These are phyloP conservation scores for Folsomia manolachei DNA, from an alignment of 2,888 invertebrate species.

Conservation along the genomic window DNA sequence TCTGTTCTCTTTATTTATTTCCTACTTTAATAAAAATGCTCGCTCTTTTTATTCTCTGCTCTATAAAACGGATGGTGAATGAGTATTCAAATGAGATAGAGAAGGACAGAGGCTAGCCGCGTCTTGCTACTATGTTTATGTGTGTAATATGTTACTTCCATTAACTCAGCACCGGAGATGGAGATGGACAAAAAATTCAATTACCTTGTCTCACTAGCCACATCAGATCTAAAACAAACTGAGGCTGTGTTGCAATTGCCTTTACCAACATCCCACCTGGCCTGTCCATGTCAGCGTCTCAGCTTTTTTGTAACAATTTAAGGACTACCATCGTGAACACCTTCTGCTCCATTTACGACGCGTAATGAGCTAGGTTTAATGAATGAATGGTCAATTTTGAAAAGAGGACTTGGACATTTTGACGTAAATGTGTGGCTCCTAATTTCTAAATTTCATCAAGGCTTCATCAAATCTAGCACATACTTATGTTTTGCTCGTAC, in stretches of 20 bases:
- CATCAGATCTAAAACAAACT: background rate
- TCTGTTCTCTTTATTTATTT: too few relatives aligned
- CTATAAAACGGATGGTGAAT: background rate
- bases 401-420: background rate
- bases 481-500: too few relatives aligned
- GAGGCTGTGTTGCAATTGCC: too few relatives aligned
- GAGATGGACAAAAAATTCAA: conserved; percentile 19
- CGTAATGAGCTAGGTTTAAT: background rate
- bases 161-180: background rate
- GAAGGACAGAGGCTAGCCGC: background rate
- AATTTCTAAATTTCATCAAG: background rate
- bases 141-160: too few relatives aligned
- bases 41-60: background rate
- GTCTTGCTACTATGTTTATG: too few relatives aligned
- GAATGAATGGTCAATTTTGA: conserved; percentile 3
- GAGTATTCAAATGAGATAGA: background rate
- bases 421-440: background rate
- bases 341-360: conserved; percentile 1
- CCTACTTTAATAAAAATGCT: background rate
- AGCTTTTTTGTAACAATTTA: background rate
- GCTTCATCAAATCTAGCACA: background rate
- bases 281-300: background rate
- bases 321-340: background rate
- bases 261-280: background rate
- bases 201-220: background rate